A percentile compares a stretch with the other conserved stretches of the same genome.
Evolutionary conservation across 2,113 vertebrate genomes (phyloP).

Genomic region (Stigmatopora argus): DNA sequence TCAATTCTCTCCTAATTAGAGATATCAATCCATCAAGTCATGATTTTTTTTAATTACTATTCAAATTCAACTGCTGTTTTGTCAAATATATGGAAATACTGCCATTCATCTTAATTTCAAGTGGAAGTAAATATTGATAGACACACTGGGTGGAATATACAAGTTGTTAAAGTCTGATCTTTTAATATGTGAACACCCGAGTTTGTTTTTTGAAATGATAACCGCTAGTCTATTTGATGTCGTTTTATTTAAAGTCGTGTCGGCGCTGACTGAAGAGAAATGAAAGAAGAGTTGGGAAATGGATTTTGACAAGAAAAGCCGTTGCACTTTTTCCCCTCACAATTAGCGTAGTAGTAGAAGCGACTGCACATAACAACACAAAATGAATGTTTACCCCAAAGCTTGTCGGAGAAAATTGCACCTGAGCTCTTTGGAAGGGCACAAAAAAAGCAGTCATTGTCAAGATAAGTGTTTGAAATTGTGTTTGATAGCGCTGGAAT

Average conservation of each 20-base stretch:
- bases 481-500: background rate
- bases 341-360: background rate
- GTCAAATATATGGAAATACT: too few species aligned
- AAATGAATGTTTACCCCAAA: slow-evolving; percentile 1
- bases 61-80: too few species aligned
- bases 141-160: too few species aligned
- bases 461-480: background rate
- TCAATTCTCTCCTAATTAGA: too few species aligned
- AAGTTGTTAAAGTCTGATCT: background rate
- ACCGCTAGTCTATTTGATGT: background rate
- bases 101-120: too few species aligned
- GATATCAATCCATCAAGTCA: too few species aligned
- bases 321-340: background rate
- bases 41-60: too few species aligned
- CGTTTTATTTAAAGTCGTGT: background rate
- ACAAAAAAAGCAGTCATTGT: background rate
- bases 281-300: background rate
- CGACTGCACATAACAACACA: background rate
- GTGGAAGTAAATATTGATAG: too few species aligned
- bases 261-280: background rate
- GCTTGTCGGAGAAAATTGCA: background rate
- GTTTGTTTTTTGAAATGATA: background rate
- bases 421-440: background rate
- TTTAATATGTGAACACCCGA: background rate
- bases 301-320: background rate